Base-by-base conservation (phyloP, 2,888 invertebrate genomes). In the Euplexia lucipara region DNA sequence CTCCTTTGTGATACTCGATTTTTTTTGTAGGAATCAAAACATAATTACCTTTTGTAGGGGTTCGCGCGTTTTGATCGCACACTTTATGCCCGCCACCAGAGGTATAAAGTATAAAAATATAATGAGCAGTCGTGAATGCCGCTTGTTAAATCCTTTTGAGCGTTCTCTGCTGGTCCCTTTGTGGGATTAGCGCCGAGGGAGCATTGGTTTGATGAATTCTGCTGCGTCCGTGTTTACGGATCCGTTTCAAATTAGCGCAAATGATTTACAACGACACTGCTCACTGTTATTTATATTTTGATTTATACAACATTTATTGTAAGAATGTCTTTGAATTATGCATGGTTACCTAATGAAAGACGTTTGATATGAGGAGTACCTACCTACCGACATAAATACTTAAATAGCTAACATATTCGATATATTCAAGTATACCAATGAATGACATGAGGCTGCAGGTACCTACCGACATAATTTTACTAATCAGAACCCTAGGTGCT, bases 21-120 rank as follows among this genome's bases (percentile, higher is more conserved):
- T 93, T 92, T 92, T 94, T 94, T 92, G 91, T 93, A 93, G 90
- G 92, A 95, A 95, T 95, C 95, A 95, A 95, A 95, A 95, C 95
- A 95, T 95, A 95, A 95, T 95, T 95, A 95, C 95, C 95, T 94
- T 95, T 95, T 95, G 95, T 95, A 94, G 92, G 92, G 93, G 92
- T 93, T 93, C 91, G 92, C 93, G 93, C 91, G 94, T 94, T 95
- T 92, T 93, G 95, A 94, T 95, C 94, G 94, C 88, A 91, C 93
- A 93, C 92, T 95, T 93, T 93, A 94, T 90, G 93, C 88, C 86
- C 89, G 82, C 82, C 78, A 90, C 88, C 88, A 86, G 88, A 90
- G 90, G 92, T 92, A 93, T 93, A 92, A 93, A 93, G 93, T 94
- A 95, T 95, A 95, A 95, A 95, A 94, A 95, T 95, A 95, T 95